Evolutionary conservation across 2,888 invertebrate genomes (phyloP).

Genomic region (Metellina segmentata): DNA sequence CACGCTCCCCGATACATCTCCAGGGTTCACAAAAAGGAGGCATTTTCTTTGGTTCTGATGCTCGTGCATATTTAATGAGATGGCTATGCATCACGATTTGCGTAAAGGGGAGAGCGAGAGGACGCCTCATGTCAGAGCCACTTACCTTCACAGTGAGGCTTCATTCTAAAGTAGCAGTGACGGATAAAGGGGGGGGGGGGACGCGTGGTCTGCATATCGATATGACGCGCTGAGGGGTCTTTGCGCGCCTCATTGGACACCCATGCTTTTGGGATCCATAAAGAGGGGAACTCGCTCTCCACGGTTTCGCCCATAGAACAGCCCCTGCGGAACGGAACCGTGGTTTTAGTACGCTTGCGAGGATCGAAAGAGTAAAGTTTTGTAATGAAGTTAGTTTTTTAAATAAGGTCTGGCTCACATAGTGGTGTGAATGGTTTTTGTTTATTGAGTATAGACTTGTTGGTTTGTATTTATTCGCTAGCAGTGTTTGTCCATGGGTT

Average conservation of each 20-base stretch:
- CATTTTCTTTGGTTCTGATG: background rate
- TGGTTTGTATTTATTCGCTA: too few relatives aligned
- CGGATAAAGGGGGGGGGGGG: constrained; percentile 30
- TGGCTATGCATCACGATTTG: constrained; percentile 57
- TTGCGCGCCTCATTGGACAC: constrained; percentile 68
- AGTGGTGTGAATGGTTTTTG: background rate
- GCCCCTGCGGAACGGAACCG: background rate
- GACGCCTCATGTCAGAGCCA: constrained; percentile 55
- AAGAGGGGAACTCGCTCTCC: background rate
- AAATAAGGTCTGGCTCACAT: background rate
- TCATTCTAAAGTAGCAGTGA: constrained; percentile 54
- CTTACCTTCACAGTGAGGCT: constrained; percentile 40
- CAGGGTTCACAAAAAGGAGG: background rate
- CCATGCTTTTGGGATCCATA: background rate
- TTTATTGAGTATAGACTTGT: too few relatives aligned
- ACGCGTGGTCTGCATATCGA: constrained; percentile 70
- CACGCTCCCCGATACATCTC: background rate
- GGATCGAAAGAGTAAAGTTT: too few relatives aligned
- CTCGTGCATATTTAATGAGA: constrained; percentile 71
- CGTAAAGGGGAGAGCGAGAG: constrained; percentile 32
- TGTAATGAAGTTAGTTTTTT: background rate
- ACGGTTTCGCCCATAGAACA: background rate
- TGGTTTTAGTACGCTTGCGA: too few relatives aligned
- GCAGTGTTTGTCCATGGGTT: too few relatives aligned
- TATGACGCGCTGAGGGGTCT: constrained; percentile 56